Evolutionary conservation across 2,888 invertebrate species (phyloP), one percentile per base, ranked within the genome.

Genomic region (Merodon equestris): DNA sequence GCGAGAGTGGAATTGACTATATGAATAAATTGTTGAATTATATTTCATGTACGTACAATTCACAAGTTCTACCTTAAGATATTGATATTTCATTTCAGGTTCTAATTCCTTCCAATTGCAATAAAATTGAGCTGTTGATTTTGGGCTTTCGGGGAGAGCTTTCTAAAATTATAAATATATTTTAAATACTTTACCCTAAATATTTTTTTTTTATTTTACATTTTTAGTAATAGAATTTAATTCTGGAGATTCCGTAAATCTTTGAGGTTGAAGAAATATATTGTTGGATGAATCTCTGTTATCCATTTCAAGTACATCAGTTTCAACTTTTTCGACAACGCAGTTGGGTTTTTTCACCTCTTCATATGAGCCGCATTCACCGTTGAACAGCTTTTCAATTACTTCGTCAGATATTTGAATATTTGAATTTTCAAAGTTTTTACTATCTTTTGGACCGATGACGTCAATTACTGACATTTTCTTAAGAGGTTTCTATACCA

Each of bases 311-410:
- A 27, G 27, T 7, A 27, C 27, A 27, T 27, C 27, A 4, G 50
- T 48, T 10, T 58, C 64, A 1, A 40, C 13, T n/a, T 51, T 27
- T 4, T 27, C 27, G 18, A 38, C 38, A 47, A 72, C 56, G 4
- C 36, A 19, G 45, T 10, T 40, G 7, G 12, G 9, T 48, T 83
- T 85, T 44, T 86, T 86, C 0, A 88, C 83, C 76, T 88, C 87
- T 19, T 85, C 85, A 77, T 84, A 87, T 4, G 84, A 75, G 0
- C 88, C 87, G 53, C 86, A 87, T 83, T 86, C 86, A 34, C 87
- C 86, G 44, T 88, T 89, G 51, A 89, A 89, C 2, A 89, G 82
- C 77, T 87, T 88, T 71, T 89, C 89, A 14, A 89, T 87, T 10
- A 88, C 86, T 17, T 88, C 88, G 82, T 89, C 89, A 0, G 88